Evolutionary conservation across 2,113 vertebrate species (phyloP).

Genomic region (Dendropsophus ebraccatus): DNA sequence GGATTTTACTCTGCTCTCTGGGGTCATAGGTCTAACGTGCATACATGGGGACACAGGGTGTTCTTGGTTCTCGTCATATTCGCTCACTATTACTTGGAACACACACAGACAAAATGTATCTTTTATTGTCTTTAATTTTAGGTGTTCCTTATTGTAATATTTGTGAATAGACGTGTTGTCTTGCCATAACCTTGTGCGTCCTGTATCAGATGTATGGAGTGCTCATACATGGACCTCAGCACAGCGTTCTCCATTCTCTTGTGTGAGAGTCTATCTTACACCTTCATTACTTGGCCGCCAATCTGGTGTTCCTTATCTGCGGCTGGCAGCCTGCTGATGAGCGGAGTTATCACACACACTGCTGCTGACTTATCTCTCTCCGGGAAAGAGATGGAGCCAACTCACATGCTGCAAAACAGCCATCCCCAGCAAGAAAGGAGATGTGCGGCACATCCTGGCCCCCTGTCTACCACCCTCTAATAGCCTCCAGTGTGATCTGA

Average conservation of each 20-base stretch:
- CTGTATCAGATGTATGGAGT: too few species aligned
- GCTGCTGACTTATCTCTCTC: conserved; percentile 39
- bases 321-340: conserved; percentile 33
- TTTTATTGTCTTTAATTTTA: too few species aligned
- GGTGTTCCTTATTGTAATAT: too few species aligned
- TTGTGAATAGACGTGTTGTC: too few species aligned
- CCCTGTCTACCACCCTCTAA: not conserved
- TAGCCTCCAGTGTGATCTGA: not conserved
- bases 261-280: conserved; percentile 8
- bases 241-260: not conserved
- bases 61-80: too few species aligned
- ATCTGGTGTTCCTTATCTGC: conserved; percentile 36
- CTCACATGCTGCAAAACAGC: conserved; percentile 8
- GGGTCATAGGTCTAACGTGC: too few species aligned
- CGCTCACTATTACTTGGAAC: too few species aligned
- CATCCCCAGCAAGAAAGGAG: not conserved
- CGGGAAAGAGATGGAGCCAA: conserved; percentile 19
- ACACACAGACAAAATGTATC: too few species aligned
- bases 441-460: not conserved
- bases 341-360: conserved; percentile 21
- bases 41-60: too few species aligned
- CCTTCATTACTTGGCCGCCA: conserved; percentile 15
- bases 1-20: too few species aligned
- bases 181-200: too few species aligned
- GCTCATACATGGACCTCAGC: not conserved